Percentiles rank a stretch among this genome's conserved stretches.
phyloP scores from a whole-genome alignment of 2,113 vertebrate genomes.

The Monarcha castaneiventris region DNA sequence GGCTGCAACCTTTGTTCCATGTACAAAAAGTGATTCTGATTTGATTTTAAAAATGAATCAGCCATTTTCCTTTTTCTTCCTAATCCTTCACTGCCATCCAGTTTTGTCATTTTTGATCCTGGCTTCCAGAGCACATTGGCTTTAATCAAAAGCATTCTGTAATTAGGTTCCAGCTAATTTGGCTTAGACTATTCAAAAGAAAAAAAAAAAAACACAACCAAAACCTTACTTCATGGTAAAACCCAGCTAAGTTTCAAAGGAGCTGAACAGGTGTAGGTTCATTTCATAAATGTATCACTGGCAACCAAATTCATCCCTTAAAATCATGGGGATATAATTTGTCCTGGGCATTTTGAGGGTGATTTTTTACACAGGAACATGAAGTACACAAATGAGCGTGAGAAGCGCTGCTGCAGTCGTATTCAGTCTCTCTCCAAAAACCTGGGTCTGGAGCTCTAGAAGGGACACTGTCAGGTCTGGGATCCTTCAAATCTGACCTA shows the following conservation, averaged over 20 bases:
- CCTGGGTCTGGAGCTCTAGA: conserved; percentile 21
- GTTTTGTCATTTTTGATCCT: conserved; percentile 15
- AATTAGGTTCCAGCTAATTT: conserved; percentile 59
- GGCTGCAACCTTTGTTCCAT: background rate
- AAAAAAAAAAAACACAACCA: conserved; percentile 18
- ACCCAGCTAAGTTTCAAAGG: background rate
- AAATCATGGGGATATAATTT: background rate
- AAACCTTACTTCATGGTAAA: background rate
- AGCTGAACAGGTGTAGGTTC: background rate
- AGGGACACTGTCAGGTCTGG: conserved; percentile 40
- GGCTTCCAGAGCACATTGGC: conserved; percentile 4
- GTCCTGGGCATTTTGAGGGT: background rate
- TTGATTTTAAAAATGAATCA: conserved; percentile 31
- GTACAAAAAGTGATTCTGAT: background rate
- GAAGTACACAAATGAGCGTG: background rate
- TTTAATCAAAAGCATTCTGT: conserved; percentile 55
- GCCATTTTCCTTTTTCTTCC: background rate
- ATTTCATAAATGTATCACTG: background rate
- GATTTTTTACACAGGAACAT: background rate
- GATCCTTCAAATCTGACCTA: conserved; percentile 59
- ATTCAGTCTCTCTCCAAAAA: conserved; percentile 14
- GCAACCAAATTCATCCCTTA: background rate
- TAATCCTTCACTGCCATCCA: conserved; percentile 25
- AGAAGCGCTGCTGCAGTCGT: background rate
- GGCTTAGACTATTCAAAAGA: conserved; percentile 14